These are phyloP conservation scores for Philereme transversata DNA, from an alignment of 2,888 invertebrate species.

Conservation along the genomic window DNA sequence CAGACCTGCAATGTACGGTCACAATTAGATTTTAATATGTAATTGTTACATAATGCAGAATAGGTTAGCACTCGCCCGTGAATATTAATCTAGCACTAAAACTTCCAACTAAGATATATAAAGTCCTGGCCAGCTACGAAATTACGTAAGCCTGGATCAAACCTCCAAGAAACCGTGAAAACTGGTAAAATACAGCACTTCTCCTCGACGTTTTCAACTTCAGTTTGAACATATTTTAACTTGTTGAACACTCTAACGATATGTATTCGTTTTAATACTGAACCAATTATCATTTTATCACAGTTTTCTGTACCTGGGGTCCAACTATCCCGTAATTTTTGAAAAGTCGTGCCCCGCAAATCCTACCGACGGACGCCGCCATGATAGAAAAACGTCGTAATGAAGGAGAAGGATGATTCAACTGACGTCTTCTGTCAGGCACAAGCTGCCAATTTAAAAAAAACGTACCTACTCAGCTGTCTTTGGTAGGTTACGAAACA, in stretches of 20 bases:
- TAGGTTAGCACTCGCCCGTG: constrained; percentile 74
- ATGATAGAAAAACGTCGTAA: constrained; percentile 87
- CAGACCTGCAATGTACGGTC: constrained; percentile 85
- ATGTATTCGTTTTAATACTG: constrained; percentile 43
- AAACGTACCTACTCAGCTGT: constrained; percentile 16
- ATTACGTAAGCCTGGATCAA: constrained; percentile 43
- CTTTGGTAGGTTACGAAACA: constrained; percentile 19
- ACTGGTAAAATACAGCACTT: constrained; percentile 62
- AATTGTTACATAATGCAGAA: constrained; percentile 81
- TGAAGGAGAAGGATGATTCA: constrained; percentile 71
- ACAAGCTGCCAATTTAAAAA: constrained; percentile 53
- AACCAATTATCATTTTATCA: constrained; percentile 42
- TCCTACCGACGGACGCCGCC: constrained; percentile 94
- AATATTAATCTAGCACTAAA: constrained; percentile 40
- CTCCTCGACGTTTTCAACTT: constrained; percentile 51
- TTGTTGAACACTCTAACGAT: constrained; percentile 44
- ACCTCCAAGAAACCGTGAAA: constrained; percentile 44
- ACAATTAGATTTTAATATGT: constrained; percentile 69
- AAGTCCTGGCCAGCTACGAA: constrained; percentile 41
- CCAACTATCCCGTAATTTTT: constrained; percentile 88
- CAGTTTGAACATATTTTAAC: constrained; percentile 49
- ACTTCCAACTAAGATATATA: constrained; percentile 8
- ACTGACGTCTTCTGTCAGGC: constrained; percentile 62
- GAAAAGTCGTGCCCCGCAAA: constrained; percentile 93
- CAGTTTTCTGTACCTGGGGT: constrained; percentile 86